phyloP scores from a whole-genome alignment of 2,113 vertebrate species.

The Ceratotherium simum region DNA sequence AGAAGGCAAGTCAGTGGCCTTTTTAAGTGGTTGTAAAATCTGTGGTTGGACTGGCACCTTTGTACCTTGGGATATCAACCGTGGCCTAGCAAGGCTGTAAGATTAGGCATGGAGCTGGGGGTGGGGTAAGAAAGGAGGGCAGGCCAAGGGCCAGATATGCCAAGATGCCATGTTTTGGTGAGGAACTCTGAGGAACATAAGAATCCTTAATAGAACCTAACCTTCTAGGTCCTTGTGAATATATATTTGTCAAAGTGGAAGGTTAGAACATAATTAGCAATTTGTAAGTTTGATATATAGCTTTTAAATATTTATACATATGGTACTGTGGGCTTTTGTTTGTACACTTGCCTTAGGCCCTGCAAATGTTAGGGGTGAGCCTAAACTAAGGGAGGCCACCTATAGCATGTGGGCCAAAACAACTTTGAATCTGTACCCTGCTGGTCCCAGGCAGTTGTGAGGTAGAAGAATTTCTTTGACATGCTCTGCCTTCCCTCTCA shows the following conservation, averaged over 20 bases:
- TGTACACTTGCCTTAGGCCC: background rate
- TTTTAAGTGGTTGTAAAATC: background rate
- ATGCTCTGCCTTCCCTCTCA: background rate
- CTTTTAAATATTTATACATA: constrained; percentile 22
- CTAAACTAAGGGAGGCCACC: background rate
- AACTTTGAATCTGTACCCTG: background rate
- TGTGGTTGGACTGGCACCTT: background rate
- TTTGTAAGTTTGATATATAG: background rate
- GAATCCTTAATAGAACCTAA: constrained; percentile 28
- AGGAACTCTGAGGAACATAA: constrained; percentile 22
- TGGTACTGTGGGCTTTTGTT: background rate
- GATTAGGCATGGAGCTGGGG: background rate
- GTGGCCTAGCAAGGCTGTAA: background rate
- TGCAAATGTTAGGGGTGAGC: background rate
- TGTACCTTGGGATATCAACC: background rate
- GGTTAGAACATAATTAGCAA: background rate
- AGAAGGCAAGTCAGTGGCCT: background rate
- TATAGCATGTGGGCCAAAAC: background rate
- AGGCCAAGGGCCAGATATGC: background rate
- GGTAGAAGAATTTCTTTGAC: background rate
- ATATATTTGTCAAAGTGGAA: background rate
- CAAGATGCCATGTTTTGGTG: background rate
- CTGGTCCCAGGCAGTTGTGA: background rate
- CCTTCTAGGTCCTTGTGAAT: background rate
- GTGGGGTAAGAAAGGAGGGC: background rate